Percentiles rank a stretch among this genome's conserved stretches.
These are phyloP conservation scores for Acomys russatus DNA, from an alignment of 2,797 vertebrate genomes.

Conservation along the genomic window DNA sequence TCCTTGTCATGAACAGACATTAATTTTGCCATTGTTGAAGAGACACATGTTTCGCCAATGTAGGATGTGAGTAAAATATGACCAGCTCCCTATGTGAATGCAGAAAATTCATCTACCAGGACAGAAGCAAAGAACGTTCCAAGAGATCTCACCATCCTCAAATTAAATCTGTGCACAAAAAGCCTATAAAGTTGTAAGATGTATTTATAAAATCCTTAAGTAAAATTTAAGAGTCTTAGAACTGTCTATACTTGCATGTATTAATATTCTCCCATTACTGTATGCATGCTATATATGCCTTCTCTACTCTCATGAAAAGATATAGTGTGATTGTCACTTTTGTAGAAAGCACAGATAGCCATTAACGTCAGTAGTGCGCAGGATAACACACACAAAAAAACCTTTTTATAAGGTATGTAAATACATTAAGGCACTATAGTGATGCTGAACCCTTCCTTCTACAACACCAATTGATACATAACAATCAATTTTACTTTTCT, in stretches of 20 bases:
- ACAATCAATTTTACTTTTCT: conserved; percentile 32
- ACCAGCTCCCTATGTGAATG: conserved; percentile 37
- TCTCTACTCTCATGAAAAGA: background rate
- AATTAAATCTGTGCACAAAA: conserved; percentile 58
- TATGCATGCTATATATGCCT: background rate
- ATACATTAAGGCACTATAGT: background rate
- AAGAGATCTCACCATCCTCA: conserved; percentile 20
- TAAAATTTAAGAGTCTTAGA: conserved; percentile 31
- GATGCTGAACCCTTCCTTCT: background rate
- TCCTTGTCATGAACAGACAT: background rate
- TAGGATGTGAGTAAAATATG: background rate
- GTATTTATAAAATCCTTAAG: conserved; percentile 3
- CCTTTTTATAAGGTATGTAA: background rate
- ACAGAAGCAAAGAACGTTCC: background rate
- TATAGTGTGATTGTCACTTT: background rate
- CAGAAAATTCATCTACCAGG: background rate
- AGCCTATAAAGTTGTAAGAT: background rate
- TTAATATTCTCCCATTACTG: background rate
- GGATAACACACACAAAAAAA: background rate
- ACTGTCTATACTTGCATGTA: background rate
- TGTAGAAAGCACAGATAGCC: background rate
- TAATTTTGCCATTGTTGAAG: background rate
- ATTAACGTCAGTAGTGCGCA: background rate
- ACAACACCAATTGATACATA: conserved; percentile 35
- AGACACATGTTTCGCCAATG: background rate